Evolutionary conservation across 2,797 vertebrate genomes (phyloP).

Genomic region (Cossypha polioptera): DNA sequence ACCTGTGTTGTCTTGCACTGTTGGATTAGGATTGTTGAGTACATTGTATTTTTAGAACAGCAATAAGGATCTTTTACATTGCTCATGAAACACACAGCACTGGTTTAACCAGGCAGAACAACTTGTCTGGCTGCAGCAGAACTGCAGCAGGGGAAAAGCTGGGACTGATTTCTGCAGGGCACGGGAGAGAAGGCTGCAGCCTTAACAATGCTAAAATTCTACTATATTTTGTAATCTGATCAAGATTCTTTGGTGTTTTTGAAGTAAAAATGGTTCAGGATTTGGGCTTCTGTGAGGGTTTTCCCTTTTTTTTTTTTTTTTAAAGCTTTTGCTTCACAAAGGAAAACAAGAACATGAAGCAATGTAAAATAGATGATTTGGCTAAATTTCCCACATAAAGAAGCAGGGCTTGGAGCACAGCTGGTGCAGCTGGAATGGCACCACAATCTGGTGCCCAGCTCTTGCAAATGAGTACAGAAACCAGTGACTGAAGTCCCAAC

Average conservation of each 20-base stretch:
- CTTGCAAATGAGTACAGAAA: background rate
- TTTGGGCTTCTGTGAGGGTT: fast-evolving
- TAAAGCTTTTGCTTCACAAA: background rate
- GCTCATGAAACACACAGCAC: background rate
- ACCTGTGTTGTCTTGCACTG: constrained; percentile 86
- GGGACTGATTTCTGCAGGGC: background rate
- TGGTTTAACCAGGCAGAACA: background rate
- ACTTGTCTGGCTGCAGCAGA: background rate
- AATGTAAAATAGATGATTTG: background rate
- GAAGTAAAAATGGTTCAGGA: background rate
- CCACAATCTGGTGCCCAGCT: background rate
- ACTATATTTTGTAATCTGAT: background rate
- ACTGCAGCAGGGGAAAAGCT: background rate
- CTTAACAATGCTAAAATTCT: background rate
- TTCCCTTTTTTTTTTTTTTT: background rate
- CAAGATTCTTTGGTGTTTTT: background rate
- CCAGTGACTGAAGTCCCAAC: background rate
- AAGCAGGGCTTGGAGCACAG: background rate
- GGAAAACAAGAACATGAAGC: background rate
- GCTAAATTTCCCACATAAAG: background rate
- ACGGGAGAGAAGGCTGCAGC: background rate
- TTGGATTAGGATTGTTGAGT: constrained; percentile 78
- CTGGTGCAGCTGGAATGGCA: background rate
- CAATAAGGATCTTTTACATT: background rate
- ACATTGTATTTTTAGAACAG: constrained; percentile 27